These are phyloP conservation scores for Thysanoteuthis rhombus DNA, from an alignment of 2,888 invertebrate genomes.

Conservation along the genomic window DNA sequence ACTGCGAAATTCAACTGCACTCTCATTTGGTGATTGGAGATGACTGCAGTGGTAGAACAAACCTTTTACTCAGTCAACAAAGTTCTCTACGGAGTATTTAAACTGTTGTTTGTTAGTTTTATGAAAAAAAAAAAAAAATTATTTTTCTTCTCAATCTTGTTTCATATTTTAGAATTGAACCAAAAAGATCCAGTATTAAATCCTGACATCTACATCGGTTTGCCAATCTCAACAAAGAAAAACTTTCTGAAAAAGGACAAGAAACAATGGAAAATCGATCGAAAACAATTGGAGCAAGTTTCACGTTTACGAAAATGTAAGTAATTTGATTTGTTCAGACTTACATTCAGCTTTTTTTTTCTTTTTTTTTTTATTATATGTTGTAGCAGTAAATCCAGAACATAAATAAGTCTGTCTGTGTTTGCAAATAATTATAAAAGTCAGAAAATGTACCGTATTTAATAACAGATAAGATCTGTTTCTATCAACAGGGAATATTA, in stretches of 20 bases:
- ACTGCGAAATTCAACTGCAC: too few relatives aligned
- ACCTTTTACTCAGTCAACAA: too few relatives aligned
- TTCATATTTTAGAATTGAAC: constrained; percentile 38
- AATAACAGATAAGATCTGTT: too few relatives aligned
- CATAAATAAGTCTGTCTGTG: background rate
- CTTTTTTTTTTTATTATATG: constrained; percentile 1
- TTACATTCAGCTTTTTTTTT: background rate
- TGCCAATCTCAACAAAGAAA: constrained; percentile 35
- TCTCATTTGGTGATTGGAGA: too few relatives aligned
- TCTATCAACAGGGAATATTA: too few relatives aligned
- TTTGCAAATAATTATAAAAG: too few relatives aligned
- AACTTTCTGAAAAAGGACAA: constrained; percentile 30
- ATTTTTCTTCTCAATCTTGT: constrained; percentile 17
- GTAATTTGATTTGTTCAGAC: too few relatives aligned
- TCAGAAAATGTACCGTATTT: too few relatives aligned
- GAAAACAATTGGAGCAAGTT: constrained; percentile 41
- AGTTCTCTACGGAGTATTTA: too few relatives aligned
- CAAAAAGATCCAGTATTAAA: constrained; percentile 39
- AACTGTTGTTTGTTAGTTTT: background rate
- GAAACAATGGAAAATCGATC: constrained; percentile 32
- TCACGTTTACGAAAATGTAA: constrained; percentile 48
- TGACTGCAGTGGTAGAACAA: too few relatives aligned
- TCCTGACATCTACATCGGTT: constrained; percentile 47
- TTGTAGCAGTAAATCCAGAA: background rate
- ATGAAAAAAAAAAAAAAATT: too few relatives aligned